These are phyloP conservation scores for Arothron firmamentum DNA, from an alignment of 2,113 vertebrate species.

Conservation along the genomic window DNA sequence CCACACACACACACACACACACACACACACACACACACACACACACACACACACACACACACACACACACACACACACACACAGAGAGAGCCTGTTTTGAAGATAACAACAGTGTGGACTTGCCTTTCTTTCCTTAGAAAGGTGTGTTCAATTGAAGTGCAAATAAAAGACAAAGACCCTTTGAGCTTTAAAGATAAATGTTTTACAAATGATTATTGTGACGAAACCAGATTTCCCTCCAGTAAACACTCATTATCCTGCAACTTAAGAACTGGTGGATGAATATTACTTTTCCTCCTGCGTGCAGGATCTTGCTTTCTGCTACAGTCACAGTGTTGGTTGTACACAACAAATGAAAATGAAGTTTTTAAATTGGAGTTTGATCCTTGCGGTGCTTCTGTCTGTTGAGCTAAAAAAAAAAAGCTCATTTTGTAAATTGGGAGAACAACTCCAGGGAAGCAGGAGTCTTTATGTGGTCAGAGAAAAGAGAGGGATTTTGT, in stretches of 20 bases:
- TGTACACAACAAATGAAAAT: slow-evolving; percentile 4
- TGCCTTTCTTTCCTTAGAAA: too few relatives aligned
- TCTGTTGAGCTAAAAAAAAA: too few relatives aligned
- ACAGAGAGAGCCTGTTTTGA: neutral
- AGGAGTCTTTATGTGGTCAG: neutral
- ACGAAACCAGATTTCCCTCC: slow-evolving; percentile 15
- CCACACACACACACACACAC: neutral
- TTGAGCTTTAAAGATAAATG: slow-evolving; percentile 11
- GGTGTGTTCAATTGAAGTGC: neutral
- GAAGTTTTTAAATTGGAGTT: neutral
- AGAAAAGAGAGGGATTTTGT: neutral
- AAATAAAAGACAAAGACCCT: neutral
- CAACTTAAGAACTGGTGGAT: neutral
- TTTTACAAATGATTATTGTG: slow-evolving; percentile 9
- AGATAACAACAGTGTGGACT: too few relatives aligned
- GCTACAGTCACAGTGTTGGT: neutral
- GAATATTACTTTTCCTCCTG: neutral
- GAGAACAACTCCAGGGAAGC: slow-evolving; percentile 16
- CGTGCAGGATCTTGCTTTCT: neutral
- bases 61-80: too few relatives aligned
- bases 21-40: too few relatives aligned
- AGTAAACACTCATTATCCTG: neutral
- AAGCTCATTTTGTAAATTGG: too few relatives aligned
- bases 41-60: too few relatives aligned
- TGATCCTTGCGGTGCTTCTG: too few relatives aligned